A percentile compares a stretch with the other conserved stretches of the same genome.
Conservation (phyloP, 2,113 vertebrate genomes). For the Hippocampus zosterae region DNA sequence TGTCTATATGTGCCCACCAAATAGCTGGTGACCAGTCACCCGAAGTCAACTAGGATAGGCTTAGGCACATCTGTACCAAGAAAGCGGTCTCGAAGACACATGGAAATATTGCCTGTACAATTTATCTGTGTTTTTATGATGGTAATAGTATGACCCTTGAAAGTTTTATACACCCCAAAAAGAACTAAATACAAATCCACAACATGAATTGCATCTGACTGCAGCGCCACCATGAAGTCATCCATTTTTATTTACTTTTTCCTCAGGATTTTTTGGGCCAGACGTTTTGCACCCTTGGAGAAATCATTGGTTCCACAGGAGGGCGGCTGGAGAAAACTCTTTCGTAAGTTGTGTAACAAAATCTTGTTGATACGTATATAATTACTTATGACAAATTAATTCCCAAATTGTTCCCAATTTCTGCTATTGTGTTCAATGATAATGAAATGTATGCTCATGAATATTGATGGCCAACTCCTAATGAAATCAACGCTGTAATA, state of each 20-base stretch:
- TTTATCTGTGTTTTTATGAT: background rate
- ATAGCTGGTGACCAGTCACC: background rate
- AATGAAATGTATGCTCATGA: slow-evolving; percentile 7
- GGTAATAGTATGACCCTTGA: background rate
- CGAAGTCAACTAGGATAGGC: background rate
- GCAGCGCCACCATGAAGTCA: background rate
- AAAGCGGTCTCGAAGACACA: too few species aligned
- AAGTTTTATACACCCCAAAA: background rate
- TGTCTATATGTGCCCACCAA: background rate
- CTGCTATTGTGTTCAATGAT: slow-evolving; percentile 15
- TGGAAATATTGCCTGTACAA: background rate
- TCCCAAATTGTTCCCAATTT: background rate
- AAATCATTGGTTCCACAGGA: slow-evolving; percentile 75
- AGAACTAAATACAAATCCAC: background rate
- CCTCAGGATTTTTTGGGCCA: slow-evolving; percentile 75
- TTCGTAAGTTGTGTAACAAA: slow-evolving; percentile 66
- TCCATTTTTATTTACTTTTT: background rate
- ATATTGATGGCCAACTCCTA: slow-evolving; percentile 1
- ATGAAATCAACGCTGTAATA: slow-evolving; percentile 1
- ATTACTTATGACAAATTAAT: slow-evolving; percentile 4
- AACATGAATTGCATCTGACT: background rate
- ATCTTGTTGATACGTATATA: slow-evolving; percentile 3
- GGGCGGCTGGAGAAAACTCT: slow-evolving; percentile 70
- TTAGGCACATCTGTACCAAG: too few species aligned
- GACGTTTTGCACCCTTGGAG: slow-evolving; percentile 77